Percentiles rank a stretch among this genome's conserved stretches.
These are phyloP conservation scores for Epinotia ramella DNA, from an alignment of 2,888 invertebrate species.

Conservation along the genomic window DNA sequence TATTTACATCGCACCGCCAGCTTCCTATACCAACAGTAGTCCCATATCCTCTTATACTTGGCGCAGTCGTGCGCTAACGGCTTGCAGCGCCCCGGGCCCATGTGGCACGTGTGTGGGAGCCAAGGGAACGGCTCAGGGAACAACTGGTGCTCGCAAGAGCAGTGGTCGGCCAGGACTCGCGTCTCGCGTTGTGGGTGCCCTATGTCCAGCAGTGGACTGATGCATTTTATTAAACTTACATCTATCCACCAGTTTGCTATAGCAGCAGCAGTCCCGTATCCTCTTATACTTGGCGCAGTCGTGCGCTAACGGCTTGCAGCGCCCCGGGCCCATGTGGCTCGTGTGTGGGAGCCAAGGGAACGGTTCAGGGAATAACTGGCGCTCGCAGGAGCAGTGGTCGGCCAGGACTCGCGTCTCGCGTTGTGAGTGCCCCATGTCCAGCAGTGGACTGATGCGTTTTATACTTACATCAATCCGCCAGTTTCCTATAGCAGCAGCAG, in stretches of 20 bases:
- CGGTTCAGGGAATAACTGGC: constrained; percentile 86
- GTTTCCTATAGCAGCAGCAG: constrained; percentile 87
- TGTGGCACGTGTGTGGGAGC: constrained; percentile 88
- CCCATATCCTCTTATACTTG: constrained; percentile 85
- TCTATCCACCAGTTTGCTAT: constrained; percentile 58
- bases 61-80: constrained; percentile 87
- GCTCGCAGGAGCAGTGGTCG: constrained; percentile 83
- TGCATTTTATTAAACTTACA: not conserved
- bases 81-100: constrained; percentile 86
- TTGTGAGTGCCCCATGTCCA: constrained; percentile 85
- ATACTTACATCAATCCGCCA: constrained; percentile 17
- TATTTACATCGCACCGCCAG: constrained; percentile 86
- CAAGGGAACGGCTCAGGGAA: constrained; percentile 87
- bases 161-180: constrained; percentile 83
- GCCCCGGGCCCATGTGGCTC: constrained; percentile 86
- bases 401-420: constrained; percentile 86
- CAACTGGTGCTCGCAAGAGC: constrained; percentile 84
- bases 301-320: constrained; percentile 85
- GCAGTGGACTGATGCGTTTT: constrained; percentile 44
- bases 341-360: constrained; percentile 89
- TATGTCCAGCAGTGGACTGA: constrained; percentile 70
- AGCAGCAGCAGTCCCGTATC: constrained; percentile 88
- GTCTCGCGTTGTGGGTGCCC: constrained; percentile 86
- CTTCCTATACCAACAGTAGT: constrained; percentile 87
- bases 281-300: constrained; percentile 88